A percentile compares a stretch with the other conserved stretches of the same genome.
phyloP scores from a whole-genome alignment of 2,888 invertebrate species.

The Amblyjoppa fuscipennis region DNA sequence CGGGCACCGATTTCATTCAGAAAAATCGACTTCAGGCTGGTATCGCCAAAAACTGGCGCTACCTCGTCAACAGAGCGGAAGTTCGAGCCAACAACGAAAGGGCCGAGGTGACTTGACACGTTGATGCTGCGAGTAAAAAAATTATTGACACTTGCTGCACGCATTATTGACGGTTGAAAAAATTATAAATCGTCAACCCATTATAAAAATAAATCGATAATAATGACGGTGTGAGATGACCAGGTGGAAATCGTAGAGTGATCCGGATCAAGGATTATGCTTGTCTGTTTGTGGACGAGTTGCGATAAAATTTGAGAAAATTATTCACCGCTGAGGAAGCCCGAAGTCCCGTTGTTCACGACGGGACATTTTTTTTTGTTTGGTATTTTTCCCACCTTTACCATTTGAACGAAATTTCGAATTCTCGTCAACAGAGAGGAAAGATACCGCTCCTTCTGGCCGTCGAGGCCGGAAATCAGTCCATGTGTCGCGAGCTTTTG shows the following conservation, averaged over 20 bases:
- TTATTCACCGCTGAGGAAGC: background rate
- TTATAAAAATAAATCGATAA: background rate
- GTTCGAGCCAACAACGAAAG: slow-evolving; percentile 53
- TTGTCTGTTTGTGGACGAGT: too few species aligned
- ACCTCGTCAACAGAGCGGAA: slow-evolving; percentile 69
- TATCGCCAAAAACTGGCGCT: slow-evolving; percentile 71
- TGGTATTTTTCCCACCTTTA: background rate
- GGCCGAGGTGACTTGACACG: slow-evolving; percentile 47
- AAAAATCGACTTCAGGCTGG: slow-evolving; percentile 74
- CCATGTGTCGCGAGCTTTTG: slow-evolving; percentile 97
- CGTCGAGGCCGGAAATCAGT: slow-evolving; percentile 97
- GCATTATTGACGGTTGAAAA: background rate
- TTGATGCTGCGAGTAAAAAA: background rate
- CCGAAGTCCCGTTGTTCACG: background rate
- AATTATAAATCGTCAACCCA: background rate
- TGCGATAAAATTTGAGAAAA: too few species aligned
- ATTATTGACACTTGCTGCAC: background rate
- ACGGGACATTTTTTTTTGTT: too few species aligned
- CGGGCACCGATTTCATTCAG: slow-evolving; percentile 71
- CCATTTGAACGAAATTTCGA: background rate
- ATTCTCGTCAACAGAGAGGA: slow-evolving; percentile 90
- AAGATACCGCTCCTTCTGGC: slow-evolving; percentile 97
- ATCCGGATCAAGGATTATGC: too few species aligned
- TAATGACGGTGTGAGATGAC: too few species aligned
- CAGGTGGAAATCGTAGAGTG: too few species aligned